Evolutionary conservation across 2,888 invertebrate species (phyloP), one percentile per base, ranked within the genome.

Genomic region (Rhogogaster chlorosoma): DNA sequence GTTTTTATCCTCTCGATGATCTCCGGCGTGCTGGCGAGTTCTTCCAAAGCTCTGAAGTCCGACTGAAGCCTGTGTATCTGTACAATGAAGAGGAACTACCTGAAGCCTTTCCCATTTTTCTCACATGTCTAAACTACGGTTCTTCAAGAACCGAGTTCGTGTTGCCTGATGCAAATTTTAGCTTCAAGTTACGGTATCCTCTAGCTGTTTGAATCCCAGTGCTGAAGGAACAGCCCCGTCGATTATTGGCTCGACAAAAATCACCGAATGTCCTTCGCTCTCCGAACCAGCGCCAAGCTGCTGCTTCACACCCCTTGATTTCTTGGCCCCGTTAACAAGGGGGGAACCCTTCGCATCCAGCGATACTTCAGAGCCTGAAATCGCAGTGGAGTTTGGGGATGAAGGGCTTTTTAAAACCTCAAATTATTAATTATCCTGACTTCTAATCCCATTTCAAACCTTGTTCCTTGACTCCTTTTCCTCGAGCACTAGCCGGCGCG

Each of bases 1-100:
- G 87, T 89, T 86, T 91, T 93, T 2, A 93, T 88, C 45, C 94
- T 93, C 38, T 94, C 93, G 1, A 94, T 90, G 49, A 95, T 89
- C 6, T 94, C 94, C 1, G 92, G 86, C 87, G 94, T 94, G 0
- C 89, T 92, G 1, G 94, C 94, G 42, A 95, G 91, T 10, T 91
- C 90, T 85, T 94, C 93, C n/a, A 95, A 73, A 0, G 91, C 91
- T 82, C 92, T 90, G 26, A 94, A 89, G 57, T 94, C 93, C 2
- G 91, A 88, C 85, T 94, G 91, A 15, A 95, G 87, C 57, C 91
- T 89, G 15, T 91, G 89, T 10, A 94, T 90, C 88, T 91, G 86
- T 86, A 32, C 22, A 26, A 26, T 26, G 61, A 61, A 61, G 26
- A 61, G 26, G 22, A 61, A 61, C 22, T 12, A 61, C 49, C 26